phyloP scores from a whole-genome alignment of 1,140 invertebrate genomes.

The Lasioglossum albipes region DNA sequence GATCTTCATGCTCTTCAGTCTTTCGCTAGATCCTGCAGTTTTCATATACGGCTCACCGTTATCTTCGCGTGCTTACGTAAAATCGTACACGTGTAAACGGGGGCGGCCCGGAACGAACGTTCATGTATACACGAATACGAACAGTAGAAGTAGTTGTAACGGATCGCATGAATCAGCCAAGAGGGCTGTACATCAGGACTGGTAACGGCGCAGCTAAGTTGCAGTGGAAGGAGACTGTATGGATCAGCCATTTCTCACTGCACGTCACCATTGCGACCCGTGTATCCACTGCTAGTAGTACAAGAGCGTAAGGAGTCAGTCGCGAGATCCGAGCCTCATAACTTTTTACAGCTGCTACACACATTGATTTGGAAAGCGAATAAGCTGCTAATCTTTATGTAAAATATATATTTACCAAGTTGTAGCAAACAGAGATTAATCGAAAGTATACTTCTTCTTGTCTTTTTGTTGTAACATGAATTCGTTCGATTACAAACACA shows the following conservation, averaged over 20 bases:
- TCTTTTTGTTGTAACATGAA: too few relatives aligned
- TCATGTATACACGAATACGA: neutral
- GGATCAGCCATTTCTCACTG: conserved; percentile 45
- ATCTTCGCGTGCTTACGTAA: neutral
- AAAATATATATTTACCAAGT: too few relatives aligned
- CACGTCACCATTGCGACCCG: conserved; percentile 16
- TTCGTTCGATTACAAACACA: too few relatives aligned
- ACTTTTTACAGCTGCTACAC: conserved; percentile 1
- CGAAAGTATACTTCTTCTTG: too few relatives aligned
- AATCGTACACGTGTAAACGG: conserved; percentile 15
- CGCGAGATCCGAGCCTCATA: neutral
- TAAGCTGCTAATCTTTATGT: too few relatives aligned
- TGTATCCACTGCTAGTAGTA: conserved; percentile 23
- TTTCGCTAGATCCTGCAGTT: neutral
- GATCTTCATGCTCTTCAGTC: neutral
- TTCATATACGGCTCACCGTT: neutral
- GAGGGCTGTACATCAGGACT: conserved; percentile 38
- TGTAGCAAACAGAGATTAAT: too few relatives aligned
- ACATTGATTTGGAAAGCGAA: neutral
- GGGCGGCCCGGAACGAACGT: neutral
- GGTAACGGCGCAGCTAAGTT: conserved; percentile 20
- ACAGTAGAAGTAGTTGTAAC: conserved; percentile 26
- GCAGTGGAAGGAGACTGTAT: conserved; percentile 38
- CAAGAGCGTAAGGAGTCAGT: conserved; percentile 13
- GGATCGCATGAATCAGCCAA: conserved; percentile 41